Conservation (phyloP, 2,888 invertebrate species). For the Tortricodes alternella region DNA sequence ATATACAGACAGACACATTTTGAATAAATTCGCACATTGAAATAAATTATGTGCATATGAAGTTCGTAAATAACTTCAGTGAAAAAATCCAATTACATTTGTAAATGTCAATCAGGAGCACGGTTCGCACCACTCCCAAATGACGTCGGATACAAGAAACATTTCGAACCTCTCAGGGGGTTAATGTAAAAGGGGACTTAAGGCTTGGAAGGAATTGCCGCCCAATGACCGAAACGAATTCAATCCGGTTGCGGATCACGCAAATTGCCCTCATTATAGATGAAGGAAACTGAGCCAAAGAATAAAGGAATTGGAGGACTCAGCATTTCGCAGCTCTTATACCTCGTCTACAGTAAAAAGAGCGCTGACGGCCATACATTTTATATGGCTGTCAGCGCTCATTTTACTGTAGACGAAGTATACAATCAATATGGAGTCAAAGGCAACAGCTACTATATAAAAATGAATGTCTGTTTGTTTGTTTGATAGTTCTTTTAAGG, state of each 20-base stretch:
- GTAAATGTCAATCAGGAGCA: constrained; percentile 13
- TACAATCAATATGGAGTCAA: too few relatives aligned
- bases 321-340: too few relatives aligned
- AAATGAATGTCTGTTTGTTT: too few relatives aligned
- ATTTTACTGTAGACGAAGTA: too few relatives aligned
- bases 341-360: too few relatives aligned
- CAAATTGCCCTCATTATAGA: constrained; percentile 66
- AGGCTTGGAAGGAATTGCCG: constrained; percentile 32
- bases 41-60: not conserved
- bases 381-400: too few relatives aligned
- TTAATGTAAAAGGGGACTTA: constrained; percentile 23
- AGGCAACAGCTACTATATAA: too few relatives aligned
- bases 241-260: constrained; percentile 59
- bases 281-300: constrained; percentile 42
- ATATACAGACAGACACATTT: too few relatives aligned
- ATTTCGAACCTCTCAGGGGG: constrained; percentile 8
- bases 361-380: too few relatives aligned
- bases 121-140: constrained; percentile 20
- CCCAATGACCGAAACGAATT: constrained; percentile 50
- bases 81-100: constrained; percentile 14
- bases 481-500: too few relatives aligned
- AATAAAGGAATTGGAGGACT: not conserved
- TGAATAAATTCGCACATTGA: too few relatives aligned
- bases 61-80: not conserved
- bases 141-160: constrained; percentile 16